Evolutionary conservation across 2,797 vertebrate genomes (phyloP).

Genomic region (Halcyon badia): DNA sequence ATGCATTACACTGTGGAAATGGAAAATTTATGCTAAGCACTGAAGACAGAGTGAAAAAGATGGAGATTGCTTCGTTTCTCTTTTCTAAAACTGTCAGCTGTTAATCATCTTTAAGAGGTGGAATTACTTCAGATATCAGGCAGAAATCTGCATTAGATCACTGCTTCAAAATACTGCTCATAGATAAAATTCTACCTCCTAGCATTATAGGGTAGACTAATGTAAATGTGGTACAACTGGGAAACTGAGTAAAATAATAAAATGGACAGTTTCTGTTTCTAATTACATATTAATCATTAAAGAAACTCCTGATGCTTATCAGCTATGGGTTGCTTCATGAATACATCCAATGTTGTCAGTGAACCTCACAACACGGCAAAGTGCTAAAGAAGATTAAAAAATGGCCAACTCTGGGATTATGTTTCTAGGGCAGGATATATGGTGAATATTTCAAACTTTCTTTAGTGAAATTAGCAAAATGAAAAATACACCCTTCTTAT

Average conservation of each 20-base stretch:
- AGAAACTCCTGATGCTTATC: not conserved
- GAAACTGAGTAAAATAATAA: not conserved
- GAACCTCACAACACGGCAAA: not conserved
- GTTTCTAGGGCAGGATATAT: not conserved
- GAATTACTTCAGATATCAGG: not conserved
- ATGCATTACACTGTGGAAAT: not conserved
- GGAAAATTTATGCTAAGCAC: conserved; percentile 16
- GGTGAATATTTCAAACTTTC: not conserved
- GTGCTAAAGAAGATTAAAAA: not conserved
- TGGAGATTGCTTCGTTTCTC: conserved; percentile 15
- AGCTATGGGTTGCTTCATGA: not conserved
- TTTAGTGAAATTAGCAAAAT: not conserved
- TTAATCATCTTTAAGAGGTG: not conserved
- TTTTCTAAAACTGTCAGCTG: conserved; percentile 26
- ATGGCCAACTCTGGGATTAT: not conserved
- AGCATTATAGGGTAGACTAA: not conserved
- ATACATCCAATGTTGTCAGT: not conserved
- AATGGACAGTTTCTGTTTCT: not conserved
- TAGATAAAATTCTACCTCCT: not conserved
- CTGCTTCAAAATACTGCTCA: not conserved
- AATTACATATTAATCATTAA: not conserved
- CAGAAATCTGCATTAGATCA: not conserved
- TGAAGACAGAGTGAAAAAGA: conserved; percentile 7
- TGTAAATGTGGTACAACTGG: not conserved
- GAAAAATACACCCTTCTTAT: not conserved